Evolutionary conservation across 2,797 vertebrate species (phyloP).

Genomic region (Parauchenoglanis ngamensis): DNA sequence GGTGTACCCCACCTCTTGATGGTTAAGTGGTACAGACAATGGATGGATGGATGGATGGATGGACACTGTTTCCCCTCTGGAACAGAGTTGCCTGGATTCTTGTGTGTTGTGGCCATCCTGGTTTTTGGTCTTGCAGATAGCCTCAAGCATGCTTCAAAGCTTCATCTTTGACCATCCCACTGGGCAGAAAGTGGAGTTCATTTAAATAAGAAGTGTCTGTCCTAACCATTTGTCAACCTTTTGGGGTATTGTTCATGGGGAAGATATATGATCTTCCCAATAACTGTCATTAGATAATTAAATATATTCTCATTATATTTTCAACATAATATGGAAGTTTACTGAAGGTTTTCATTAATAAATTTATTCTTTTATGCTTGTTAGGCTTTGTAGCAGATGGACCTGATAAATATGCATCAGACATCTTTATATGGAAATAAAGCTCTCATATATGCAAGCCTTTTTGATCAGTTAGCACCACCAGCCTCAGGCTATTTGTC

Average conservation of each 20-base stretch:
- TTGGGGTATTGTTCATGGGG: neutral
- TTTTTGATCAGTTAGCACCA: conserved; percentile 66
- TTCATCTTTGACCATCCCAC: neutral
- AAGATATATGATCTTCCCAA: neutral
- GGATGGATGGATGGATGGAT: no score
- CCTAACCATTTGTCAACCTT: neutral
- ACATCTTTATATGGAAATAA: conserved; percentile 60
- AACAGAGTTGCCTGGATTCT: neutral
- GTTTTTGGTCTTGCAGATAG: neutral
- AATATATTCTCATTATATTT: neutral
- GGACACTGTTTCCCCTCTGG: neutral
- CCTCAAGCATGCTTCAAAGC: neutral
- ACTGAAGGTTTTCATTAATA: neutral
- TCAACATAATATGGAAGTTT: conserved; percentile 1
- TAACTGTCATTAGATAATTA: neutral
- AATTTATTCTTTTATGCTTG: conserved; percentile 18
- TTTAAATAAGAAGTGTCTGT: neutral
- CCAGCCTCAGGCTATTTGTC: conserved; percentile 62
- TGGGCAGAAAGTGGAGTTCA: neutral
- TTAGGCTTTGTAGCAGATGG: conserved; percentile 60
- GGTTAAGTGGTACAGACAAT: no score
- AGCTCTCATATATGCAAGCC: conserved; percentile 57
- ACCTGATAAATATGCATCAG: conserved; percentile 71
- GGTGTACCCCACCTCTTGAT: no score
- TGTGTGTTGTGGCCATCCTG: neutral